Percentiles rank a stretch among this genome's conserved stretches.
Conservation (phyloP, 2,797 vertebrate species). For the Decapterus maruadsi region DNA sequence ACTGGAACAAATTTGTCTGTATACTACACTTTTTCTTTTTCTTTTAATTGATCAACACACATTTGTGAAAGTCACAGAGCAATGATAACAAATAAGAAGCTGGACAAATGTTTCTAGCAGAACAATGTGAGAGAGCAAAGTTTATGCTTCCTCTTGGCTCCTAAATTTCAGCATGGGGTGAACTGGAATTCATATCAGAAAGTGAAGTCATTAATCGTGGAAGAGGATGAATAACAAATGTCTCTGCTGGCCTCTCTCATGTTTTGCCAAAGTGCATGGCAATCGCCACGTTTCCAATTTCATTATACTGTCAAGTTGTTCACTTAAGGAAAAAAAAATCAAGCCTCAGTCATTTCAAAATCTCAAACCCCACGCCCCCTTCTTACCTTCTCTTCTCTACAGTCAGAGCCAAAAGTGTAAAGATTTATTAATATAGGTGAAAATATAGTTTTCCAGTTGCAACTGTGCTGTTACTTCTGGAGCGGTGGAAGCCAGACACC, state of each 20-base stretch:
- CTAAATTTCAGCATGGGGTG: constrained; percentile 43
- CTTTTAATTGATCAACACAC: constrained; percentile 19
- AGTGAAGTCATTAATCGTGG: constrained; percentile 69
- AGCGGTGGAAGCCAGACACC: constrained; percentile 34
- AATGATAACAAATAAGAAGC: not conserved
- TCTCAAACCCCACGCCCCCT: not conserved
- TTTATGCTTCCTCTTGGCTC: constrained; percentile 38
- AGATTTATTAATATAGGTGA: constrained; percentile 7
- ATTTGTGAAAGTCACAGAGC: constrained; percentile 8
- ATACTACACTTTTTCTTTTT: not conserved
- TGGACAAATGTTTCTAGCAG: constrained; percentile 14
- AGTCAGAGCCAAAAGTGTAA: not conserved
- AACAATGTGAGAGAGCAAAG: constrained; percentile 28
- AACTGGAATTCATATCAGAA: constrained; percentile 57
- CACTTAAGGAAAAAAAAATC: constrained; percentile 25
- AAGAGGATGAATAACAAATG: constrained; percentile 54
- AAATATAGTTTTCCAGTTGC: constrained; percentile 27
- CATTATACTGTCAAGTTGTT: constrained; percentile 20
- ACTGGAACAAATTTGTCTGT: constrained; percentile 1
- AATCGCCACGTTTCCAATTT: constrained; percentile 47
- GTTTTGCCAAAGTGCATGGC: constrained; percentile 59
- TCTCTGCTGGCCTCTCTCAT: constrained; percentile 61
- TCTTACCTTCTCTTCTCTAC: not conserved
- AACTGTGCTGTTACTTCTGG: constrained; percentile 15
- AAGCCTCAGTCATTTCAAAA: constrained; percentile 48